phyloP scores from a whole-genome alignment of 2,113 vertebrate species.

The Zingel zingel region DNA sequence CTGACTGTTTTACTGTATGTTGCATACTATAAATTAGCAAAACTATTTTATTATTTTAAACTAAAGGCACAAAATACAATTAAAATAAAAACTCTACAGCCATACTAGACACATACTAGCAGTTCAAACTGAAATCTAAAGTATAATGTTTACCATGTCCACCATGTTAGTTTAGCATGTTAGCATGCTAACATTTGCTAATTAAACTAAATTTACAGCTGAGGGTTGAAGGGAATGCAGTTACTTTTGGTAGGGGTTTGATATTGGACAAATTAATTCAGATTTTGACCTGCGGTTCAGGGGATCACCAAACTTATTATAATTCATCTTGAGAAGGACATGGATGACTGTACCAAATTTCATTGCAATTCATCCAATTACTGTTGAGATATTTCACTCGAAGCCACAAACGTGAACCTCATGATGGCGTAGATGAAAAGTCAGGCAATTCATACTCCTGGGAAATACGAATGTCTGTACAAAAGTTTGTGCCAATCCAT shows the following conservation, averaged over 20 bases:
- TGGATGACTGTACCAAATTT: background rate
- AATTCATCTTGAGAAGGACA: background rate
- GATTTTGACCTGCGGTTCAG: background rate
- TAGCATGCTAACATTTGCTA: background rate
- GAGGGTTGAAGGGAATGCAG: background rate
- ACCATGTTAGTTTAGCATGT: no score
- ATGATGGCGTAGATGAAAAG: background rate
- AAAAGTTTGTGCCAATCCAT: background rate
- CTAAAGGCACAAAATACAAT: no score
- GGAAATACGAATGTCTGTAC: background rate
- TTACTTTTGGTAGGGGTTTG: background rate
- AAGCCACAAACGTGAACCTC: background rate
- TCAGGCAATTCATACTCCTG: background rate
- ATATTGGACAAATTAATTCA: background rate
- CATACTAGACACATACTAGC: background rate
- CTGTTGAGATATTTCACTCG: conserved; percentile 1
- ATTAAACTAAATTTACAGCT: background rate
- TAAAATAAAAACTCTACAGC: no score
- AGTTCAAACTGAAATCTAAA: background rate
- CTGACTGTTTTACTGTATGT: background rate
- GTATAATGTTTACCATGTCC: no score
- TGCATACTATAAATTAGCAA: background rate
- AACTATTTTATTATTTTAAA: background rate
- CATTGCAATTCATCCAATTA: background rate
- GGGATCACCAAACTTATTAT: background rate